phyloP scores from a whole-genome alignment of 2,113 vertebrate species.

The Nycticryphes semicollaris region DNA sequence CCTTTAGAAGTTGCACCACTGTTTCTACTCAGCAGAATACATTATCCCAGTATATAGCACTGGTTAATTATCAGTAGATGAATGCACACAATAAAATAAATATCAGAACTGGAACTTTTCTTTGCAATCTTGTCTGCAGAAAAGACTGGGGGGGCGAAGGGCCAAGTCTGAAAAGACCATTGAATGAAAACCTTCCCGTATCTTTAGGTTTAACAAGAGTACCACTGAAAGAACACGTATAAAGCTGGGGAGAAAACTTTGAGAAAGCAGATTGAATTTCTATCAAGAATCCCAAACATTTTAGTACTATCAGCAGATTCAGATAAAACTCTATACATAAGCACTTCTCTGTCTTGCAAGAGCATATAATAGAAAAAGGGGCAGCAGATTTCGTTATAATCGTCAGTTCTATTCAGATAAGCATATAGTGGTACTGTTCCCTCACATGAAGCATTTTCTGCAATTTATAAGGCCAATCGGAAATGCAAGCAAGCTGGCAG shows the following conservation, averaged over 20 bases:
- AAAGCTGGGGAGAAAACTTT: conserved; percentile 5
- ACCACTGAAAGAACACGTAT: not conserved
- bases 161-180: not conserved
- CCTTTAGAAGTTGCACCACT: conserved; percentile 8
- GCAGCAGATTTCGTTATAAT: conserved; percentile 42
- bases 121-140: not conserved
- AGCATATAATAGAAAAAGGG: conserved; percentile 24
- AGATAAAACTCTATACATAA: conserved; percentile 51
- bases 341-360: conserved; percentile 44
- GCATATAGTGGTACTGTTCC: not conserved
- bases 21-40: conserved; percentile 44
- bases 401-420: conserved; percentile 40
- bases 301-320: conserved; percentile 56
- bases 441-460: conserved; percentile 10
- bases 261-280: conserved; percentile 48
- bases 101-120: conserved; percentile 11
- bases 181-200: not conserved
- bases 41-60: not conserved
- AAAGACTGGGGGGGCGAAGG: not conserved
- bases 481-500: conserved; percentile 36
- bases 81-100: conserved; percentile 29
- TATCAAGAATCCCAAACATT: conserved; percentile 52
- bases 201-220: conserved; percentile 2
- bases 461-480: conserved; percentile 33
- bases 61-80: conserved; percentile 20